Evolutionary conservation across 2,888 invertebrate species (phyloP).

Genomic region (Scaptomyza parva): DNA sequence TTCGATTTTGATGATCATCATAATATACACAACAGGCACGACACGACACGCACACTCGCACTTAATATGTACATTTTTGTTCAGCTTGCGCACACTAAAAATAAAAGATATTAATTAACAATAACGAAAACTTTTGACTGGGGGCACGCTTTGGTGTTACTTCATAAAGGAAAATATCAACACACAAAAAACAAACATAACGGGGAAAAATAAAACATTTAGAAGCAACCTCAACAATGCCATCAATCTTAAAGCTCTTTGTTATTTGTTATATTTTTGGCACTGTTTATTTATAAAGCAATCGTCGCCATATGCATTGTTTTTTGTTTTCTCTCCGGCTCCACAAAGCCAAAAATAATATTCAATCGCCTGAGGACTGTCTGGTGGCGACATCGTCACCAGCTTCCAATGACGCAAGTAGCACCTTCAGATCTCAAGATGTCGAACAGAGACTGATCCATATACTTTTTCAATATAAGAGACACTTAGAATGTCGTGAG

Average conservation of each 20-base stretch:
- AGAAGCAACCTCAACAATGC: constrained; percentile 38
- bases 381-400: constrained; percentile 42
- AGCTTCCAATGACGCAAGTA: constrained; percentile 63
- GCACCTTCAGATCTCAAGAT: constrained; percentile 42
- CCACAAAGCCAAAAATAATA: constrained; percentile 74
- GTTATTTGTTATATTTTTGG: constrained; percentile 76
- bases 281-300: constrained; percentile 73
- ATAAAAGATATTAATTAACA: constrained; percentile 78
- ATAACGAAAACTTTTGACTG: constrained; percentile 76
- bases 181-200: constrained; percentile 32
- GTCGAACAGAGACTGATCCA: constrained; percentile 14
- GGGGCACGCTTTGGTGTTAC: constrained; percentile 78
- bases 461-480: constrained; percentile 8
- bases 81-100: constrained; percentile 57
- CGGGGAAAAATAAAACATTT: constrained; percentile 21
- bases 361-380: constrained; percentile 51
- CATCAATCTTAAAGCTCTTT: constrained; percentile 68
- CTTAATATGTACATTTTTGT: constrained; percentile 8
- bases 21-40: constrained; percentile 10
- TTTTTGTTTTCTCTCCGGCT: constrained; percentile 51
- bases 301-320: constrained; percentile 47
- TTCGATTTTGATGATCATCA: constrained; percentile 44
- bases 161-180: constrained; percentile 49
- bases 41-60: constrained; percentile 9
- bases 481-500: constrained; percentile 22